A percentile compares a stretch with the other conserved stretches of the same genome.
Evolutionary conservation across 2,113 vertebrate genomes (phyloP).

Genomic region (Ceyx melanurus): DNA sequence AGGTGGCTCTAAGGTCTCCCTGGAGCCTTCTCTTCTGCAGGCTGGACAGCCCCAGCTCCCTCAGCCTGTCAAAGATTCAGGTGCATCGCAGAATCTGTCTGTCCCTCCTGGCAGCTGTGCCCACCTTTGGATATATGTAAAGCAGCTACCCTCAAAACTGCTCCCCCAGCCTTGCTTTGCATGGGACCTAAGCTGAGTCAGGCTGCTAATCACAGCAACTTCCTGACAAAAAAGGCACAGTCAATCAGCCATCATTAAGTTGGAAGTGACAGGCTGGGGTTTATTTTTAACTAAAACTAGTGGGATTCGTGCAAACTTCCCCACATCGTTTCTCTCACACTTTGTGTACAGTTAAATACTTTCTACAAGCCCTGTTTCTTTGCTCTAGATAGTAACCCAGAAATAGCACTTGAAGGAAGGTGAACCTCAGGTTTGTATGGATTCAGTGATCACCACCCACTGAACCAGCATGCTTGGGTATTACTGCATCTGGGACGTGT

Average conservation of each 20-base stretch:
- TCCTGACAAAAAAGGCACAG: constrained; percentile 6
- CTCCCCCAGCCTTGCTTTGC: neutral
- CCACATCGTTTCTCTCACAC: neutral
- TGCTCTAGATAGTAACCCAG: neutral
- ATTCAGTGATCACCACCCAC: neutral
- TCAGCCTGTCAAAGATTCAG: neutral
- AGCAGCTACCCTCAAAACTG: neutral
- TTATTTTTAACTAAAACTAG: constrained; percentile 45
- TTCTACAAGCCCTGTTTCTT: neutral
- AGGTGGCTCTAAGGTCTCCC: no score
- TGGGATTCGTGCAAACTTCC: neutral
- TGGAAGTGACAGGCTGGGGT: neutral
- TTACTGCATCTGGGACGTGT: neutral
- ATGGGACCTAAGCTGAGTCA: neutral
- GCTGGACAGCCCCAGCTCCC: no score
- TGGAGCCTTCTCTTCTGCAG: no score
- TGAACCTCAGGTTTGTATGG: neutral
- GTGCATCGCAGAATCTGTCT: neutral
- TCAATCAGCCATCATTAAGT: constrained; percentile 7
- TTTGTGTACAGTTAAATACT: neutral
- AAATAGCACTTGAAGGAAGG: neutral
- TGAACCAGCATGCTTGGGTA: neutral
- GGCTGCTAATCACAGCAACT: constrained; percentile 22
- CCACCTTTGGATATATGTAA: neutral
- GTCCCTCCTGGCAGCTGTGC: neutral